Base-by-base conservation (phyloP, 2,113 vertebrate species). In the Scolopax mira region DNA sequence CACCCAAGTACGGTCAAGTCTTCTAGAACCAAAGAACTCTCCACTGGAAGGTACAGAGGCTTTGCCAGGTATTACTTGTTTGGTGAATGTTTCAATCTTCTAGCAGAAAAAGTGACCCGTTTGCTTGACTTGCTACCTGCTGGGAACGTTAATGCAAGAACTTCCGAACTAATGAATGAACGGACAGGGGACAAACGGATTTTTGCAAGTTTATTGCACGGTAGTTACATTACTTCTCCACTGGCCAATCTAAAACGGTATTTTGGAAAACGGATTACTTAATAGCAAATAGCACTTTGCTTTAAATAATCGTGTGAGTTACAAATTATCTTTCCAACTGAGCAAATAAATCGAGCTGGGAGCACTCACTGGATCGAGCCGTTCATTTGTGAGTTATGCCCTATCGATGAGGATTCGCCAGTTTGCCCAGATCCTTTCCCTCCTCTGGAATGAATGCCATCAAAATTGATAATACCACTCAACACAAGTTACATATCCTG, bases 101-200 rank as follows among this genome's bases (percentile, higher is more conserved):
- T 75, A 86, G 77, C 92, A 93, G 79, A 84, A 91, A 91, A 89
- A 89, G 61, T 28, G 48, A 95, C 85, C 82, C 57, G 71, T 90
- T 41, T 94, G 57, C 51, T 85, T 91, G 91, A 94, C 88, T 94
- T 92, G 93, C 93, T 94, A 65, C 90, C 86, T 87, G 61, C 90
- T 89, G 75, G 90, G 73, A 82, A 89, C 55, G 70, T 85, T 82
- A 79, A 93, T 73, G 89, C 10, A 70, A 70, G 46, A 88, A 58
- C 44, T 91, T 71, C 55, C 72, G 39, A 62, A 78, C 75, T 89
- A 85, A 87, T 61, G 82, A 94, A 96, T 72, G 82, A 97, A 90
- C 1, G n/a, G 94, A 67, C 77, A 89, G 51, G 91, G 74, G 48
- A 96, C 88, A 86, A 84, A 55, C 5, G 1, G 61, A 60, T 93